Conservation (phyloP, 1,140 invertebrate species). For the Drosophila simulans region DNA sequence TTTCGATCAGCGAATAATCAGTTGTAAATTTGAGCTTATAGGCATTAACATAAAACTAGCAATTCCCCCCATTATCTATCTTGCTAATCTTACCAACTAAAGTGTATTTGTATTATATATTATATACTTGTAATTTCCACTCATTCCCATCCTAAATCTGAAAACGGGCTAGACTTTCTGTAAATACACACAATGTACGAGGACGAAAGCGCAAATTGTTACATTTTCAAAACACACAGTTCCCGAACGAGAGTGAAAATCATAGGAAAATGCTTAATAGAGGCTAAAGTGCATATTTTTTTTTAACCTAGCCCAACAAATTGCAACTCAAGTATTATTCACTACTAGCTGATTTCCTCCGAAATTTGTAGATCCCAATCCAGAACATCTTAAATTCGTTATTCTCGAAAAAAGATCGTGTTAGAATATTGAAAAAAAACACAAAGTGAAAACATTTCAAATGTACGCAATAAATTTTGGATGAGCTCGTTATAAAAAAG, state of each 20-base stretch:
- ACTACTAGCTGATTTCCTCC: constrained; percentile 14
- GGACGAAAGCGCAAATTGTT: constrained; percentile 21
- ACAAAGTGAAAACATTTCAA: constrained; percentile 75
- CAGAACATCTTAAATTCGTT: constrained; percentile 13
- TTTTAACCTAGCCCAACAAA: constrained; percentile 8
- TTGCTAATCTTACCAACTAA: constrained; percentile 44
- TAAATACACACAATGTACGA: constrained; percentile 39
- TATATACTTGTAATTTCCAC: constrained; percentile 47
- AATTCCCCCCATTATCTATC: constrained; percentile 40
- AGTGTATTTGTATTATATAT: constrained; percentile 49
- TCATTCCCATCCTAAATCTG: constrained; percentile 26
- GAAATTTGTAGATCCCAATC: constrained; percentile 5
- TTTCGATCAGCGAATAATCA: constrained; percentile 65
- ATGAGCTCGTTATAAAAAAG: constrained; percentile 40
- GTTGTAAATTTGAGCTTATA: constrained; percentile 83
- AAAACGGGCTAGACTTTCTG: constrained; percentile 27
- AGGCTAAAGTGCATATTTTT: constrained; percentile 32
- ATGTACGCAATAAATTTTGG: constrained; percentile 66
- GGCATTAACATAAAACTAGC: constrained; percentile 60
- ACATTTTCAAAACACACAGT: constrained; percentile 9
- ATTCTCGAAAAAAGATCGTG: constrained; percentile 43
- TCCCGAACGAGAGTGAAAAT: constrained; percentile 24
- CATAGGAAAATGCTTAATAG: constrained; percentile 28
- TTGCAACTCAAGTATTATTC: constrained; percentile 29
- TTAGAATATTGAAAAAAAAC: constrained; percentile 52